phyloP scores from a whole-genome alignment of 2,113 vertebrate genomes.

The Epinephelus moara region DNA sequence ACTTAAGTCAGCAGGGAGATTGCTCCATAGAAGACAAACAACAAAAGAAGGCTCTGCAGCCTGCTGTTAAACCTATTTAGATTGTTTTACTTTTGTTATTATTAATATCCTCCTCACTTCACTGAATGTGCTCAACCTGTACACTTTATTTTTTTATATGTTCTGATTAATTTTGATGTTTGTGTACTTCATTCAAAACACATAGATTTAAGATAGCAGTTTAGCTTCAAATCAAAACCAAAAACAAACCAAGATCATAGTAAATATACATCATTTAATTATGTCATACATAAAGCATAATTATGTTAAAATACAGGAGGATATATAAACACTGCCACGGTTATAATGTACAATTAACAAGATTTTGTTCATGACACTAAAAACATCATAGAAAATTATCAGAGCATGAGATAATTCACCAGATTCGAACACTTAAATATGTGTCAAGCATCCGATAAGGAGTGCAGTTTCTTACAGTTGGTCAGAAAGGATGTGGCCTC shows the following conservation, averaged over 20 bases:
- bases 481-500: background rate
- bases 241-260: background rate
- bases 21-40: background rate
- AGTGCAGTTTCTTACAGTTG: accelerated
- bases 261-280: slow-evolving; percentile 53
- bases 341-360: slow-evolving; percentile 40
- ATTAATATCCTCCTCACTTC: background rate
- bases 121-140: background rate
- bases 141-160: background rate
- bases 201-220: background rate
- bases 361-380: slow-evolving; percentile 19
- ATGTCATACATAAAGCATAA: slow-evolving; percentile 14
- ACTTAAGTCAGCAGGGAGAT: background rate
- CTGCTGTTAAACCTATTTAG: background rate
- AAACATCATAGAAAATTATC: background rate
- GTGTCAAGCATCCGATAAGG: background rate
- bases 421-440: background rate
- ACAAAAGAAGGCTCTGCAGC: background rate
- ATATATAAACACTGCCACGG: slow-evolving; percentile 53
- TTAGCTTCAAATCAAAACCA: background rate
- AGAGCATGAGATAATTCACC: background rate
- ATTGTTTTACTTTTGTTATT: background rate
- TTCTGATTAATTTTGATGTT: background rate
- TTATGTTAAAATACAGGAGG: slow-evolving; percentile 46
- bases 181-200: background rate